These are phyloP conservation scores for Aldrovandia affinis DNA, from an alignment of 2,797 vertebrate genomes.

Conservation along the genomic window DNA sequence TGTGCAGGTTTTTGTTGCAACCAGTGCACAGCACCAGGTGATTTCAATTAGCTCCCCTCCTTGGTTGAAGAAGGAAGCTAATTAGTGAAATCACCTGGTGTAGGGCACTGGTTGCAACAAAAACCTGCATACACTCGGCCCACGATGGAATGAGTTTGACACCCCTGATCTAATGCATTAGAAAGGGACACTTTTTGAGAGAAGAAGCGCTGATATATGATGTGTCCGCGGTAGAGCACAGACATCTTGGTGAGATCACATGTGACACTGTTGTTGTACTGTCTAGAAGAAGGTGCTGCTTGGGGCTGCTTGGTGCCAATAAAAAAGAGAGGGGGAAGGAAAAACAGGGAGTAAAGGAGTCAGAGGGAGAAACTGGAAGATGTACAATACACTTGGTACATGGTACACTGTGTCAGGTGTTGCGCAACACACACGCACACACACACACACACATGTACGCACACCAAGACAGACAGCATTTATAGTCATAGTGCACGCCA, in stretches of 20 bases:
- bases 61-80: too few relatives aligned
- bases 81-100: too few relatives aligned
- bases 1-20: too few relatives aligned
- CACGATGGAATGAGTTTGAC: too few relatives aligned
- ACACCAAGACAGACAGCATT: neutral
- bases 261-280: neutral
- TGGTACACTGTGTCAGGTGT: neutral
- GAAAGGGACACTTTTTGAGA: neutral
- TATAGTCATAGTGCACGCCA: neutral
- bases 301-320: neutral
- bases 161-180: too few relatives aligned
- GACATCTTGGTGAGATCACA: conserved; percentile 3
- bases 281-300: neutral
- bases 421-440: neutral
- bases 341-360: too few relatives aligned
- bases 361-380: neutral
- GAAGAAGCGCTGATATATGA: neutral
- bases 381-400: neutral
- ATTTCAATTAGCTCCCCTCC: too few relatives aligned
- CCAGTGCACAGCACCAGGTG: too few relatives aligned
- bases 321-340: neutral
- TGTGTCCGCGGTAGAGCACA: neutral
- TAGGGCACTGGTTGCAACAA: too few relatives aligned
- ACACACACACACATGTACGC: neutral
- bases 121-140: too few relatives aligned